Percentiles rank a stretch among this genome's conserved stretches.
Conservation (phyloP, 2,797 vertebrate species). For the Melopsittacus undulatus region DNA sequence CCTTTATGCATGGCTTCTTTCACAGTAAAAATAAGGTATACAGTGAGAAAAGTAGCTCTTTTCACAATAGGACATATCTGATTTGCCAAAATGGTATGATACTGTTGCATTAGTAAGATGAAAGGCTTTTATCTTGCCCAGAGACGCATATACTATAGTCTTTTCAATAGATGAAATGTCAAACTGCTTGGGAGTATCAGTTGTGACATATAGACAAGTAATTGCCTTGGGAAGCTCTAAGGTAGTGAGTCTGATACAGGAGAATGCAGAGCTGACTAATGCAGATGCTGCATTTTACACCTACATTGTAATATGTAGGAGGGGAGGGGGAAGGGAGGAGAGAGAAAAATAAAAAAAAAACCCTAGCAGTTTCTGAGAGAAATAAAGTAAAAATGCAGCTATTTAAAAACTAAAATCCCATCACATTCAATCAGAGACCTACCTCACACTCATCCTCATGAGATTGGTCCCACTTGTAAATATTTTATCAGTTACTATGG, state of each 20-base stretch:
- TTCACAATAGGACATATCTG: constrained; percentile 45
- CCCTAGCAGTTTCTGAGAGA: not conserved
- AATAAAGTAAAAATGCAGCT: not conserved
- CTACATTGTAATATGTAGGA: not conserved
- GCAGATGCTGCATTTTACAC: constrained; percentile 15
- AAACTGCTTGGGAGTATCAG: constrained; percentile 46
- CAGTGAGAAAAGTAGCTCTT: constrained; percentile 21
- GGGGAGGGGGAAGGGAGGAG: not conserved
- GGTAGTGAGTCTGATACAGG: not conserved
- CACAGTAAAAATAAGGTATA: not conserved
- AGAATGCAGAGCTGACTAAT: constrained; percentile 38
- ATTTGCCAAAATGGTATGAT: constrained; percentile 55
- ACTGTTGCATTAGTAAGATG: constrained; percentile 43
- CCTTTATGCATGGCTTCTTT: not conserved
- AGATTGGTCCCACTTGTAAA: not conserved
- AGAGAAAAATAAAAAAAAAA: not conserved
- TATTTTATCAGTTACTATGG: constrained; percentile 19
- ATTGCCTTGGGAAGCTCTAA: constrained; percentile 52
- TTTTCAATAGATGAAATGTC: constrained; percentile 62
- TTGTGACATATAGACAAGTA: constrained; percentile 55
- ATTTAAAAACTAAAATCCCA: not conserved
- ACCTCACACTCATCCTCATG: not conserved
- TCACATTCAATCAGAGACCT: constrained; percentile 9
- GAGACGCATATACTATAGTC: constrained; percentile 24
- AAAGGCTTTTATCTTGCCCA: constrained; percentile 56